Evolutionary conservation across 2,797 vertebrate genomes (phyloP).

Genomic region (Poecilia gillii): DNA sequence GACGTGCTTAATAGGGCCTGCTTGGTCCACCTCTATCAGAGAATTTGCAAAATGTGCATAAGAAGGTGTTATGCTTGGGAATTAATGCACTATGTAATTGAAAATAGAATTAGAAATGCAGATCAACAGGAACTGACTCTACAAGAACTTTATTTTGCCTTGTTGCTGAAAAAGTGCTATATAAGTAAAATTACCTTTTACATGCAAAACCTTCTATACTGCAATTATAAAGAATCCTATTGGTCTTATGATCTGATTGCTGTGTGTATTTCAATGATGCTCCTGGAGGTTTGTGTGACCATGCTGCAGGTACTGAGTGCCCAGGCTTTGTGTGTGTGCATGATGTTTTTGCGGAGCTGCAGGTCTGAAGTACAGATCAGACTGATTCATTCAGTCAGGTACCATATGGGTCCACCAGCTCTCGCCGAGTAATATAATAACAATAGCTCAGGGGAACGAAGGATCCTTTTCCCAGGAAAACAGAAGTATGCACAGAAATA

Average conservation of each 20-base stretch:
- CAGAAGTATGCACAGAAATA: constrained; percentile 3
- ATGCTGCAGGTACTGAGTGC: neutral
- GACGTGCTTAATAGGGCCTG: neutral
- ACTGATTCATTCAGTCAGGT: constrained; percentile 6
- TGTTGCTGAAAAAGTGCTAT: too few species aligned
- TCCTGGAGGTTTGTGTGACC: neutral
- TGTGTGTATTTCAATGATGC: neutral
- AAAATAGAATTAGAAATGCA: neutral
- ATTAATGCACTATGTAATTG: neutral
- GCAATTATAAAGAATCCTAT: neutral
- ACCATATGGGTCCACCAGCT: constrained; percentile 1
- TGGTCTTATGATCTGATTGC: neutral
- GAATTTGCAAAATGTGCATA: neutral
- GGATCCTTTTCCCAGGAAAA: constrained; percentile 2
- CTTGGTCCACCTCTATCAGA: neutral
- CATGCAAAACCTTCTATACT: neutral
- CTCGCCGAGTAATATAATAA: neutral
- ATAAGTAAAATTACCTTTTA: too few species aligned
- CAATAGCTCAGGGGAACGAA: neutral
- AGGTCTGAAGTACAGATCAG: constrained; percentile 6
- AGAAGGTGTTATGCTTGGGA: neutral
- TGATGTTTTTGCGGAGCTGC: neutral
- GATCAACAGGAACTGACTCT: neutral
- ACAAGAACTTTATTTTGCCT: too few species aligned
- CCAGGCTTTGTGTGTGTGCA: neutral